These are phyloP conservation scores for Hirundichthys speculiger DNA, from an alignment of 2,113 vertebrate genomes.

Conservation along the genomic window DNA sequence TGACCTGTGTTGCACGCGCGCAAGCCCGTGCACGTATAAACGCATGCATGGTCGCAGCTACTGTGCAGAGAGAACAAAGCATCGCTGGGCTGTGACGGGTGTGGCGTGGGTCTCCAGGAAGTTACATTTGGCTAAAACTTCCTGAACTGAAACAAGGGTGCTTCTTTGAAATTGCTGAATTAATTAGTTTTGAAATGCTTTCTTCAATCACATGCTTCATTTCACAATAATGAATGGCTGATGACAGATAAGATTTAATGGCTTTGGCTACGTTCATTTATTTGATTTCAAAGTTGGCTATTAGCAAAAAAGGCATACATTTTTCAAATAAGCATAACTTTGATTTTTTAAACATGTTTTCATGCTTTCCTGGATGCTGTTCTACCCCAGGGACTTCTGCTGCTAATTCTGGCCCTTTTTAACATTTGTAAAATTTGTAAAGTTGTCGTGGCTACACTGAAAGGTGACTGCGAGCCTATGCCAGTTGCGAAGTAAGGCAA, in stretches of 20 bases:
- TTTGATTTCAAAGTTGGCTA: neutral
- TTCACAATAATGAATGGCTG: neutral
- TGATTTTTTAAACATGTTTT: too few relatives aligned
- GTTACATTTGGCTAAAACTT: constrained; percentile 65
- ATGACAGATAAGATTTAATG: neutral
- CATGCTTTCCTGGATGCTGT: too few relatives aligned
- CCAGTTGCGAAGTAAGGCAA: too few relatives aligned
- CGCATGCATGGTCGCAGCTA: constrained; percentile 42
- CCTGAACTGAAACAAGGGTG: constrained; percentile 49
- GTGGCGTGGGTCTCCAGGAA: constrained; percentile 65
- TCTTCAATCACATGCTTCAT: neutral
- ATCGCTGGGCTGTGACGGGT: constrained; percentile 35
- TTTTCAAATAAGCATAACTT: too few relatives aligned
- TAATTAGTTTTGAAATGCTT: constrained; percentile 21
- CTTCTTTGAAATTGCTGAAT: constrained; percentile 1
- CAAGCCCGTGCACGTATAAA: constrained; percentile 30
- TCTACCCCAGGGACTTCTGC: too few relatives aligned
- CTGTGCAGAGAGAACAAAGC: constrained; percentile 65
- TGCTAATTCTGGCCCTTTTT: too few relatives aligned
- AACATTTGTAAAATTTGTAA: too few relatives aligned
- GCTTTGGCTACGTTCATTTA: neutral
- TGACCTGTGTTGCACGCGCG: constrained; percentile 53
- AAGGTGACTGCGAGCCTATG: too few relatives aligned
- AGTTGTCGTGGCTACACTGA: too few relatives aligned
- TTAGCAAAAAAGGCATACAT: too few relatives aligned